Conservation (phyloP, 2,888 invertebrate genomes). For the Ennomos quercinarius region DNA sequence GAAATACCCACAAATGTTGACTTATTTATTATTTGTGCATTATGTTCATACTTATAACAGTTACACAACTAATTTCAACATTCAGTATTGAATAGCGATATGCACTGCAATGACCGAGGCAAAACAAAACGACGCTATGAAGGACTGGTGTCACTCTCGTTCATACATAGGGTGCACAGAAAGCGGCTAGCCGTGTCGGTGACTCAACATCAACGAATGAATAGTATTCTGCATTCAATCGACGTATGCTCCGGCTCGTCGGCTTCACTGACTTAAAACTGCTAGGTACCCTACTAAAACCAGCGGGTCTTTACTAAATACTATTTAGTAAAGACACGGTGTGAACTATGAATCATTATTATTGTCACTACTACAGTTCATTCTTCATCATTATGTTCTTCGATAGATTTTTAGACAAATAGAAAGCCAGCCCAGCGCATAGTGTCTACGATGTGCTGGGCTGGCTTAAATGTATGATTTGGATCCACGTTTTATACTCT, state of each 20-base stretch:
- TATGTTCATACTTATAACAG: not conserved
- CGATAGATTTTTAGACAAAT: constrained; percentile 41
- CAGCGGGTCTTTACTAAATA: constrained; percentile 55
- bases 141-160: constrained; percentile 41
- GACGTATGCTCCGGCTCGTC: constrained; percentile 55
- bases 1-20: not conserved
- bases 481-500: constrained; percentile 47
- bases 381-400: constrained; percentile 32
- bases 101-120: constrained; percentile 4
- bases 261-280: constrained; percentile 54
- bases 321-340: constrained; percentile 43
- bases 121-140: constrained; percentile 14
- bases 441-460: constrained; percentile 23
- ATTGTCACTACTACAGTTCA: constrained; percentile 42
- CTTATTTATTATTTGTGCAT: too few species aligned
- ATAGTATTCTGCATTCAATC: constrained; percentile 72
- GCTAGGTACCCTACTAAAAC: constrained; percentile 57
- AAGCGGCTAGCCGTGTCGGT: constrained; percentile 57
- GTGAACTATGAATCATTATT: constrained; percentile 61
- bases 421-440: too few species aligned
- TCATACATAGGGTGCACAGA: constrained; percentile 45
- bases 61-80: not conserved
- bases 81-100: constrained; percentile 3
- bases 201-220: constrained; percentile 73
- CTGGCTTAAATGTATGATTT: constrained; percentile 44